A percentile compares a stretch with the other conserved stretches of the same genome.
phyloP scores from a whole-genome alignment of 2,888 invertebrate species.

The Philereme transversata region DNA sequence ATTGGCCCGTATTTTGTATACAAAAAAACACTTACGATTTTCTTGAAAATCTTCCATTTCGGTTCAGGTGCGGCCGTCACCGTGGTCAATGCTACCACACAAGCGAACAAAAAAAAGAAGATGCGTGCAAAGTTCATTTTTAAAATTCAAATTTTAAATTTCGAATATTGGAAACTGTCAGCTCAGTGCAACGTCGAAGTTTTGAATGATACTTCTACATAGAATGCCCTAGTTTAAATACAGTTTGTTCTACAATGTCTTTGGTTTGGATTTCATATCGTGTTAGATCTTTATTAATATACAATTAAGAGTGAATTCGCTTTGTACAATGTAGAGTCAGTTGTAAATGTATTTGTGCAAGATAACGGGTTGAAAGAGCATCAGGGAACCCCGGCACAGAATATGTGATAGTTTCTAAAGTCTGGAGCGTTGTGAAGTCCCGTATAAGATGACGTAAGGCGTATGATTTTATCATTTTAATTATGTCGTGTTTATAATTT shows the following conservation, averaged over 20 bases:
- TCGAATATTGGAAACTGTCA: conserved; percentile 2
- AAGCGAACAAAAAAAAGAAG: conserved; percentile 54
- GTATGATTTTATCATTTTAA: no score
- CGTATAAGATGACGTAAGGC: conserved; percentile 27
- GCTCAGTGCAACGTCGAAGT: background rate
- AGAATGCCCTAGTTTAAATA: conserved; percentile 12
- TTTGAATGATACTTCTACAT: conserved; percentile 20
- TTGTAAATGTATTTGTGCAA: conserved; percentile 8
- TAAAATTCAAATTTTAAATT: conserved; percentile 14
- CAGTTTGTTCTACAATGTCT: conserved; percentile 1
- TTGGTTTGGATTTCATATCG: background rate
- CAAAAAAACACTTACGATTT: conserved; percentile 52
- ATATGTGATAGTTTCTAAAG: conserved; percentile 12
- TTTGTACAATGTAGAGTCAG: background rate
- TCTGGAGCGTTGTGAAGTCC: conserved; percentile 12
- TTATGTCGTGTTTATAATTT: no score
- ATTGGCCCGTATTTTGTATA: no score
- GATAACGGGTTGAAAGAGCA: conserved; percentile 32
- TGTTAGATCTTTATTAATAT: background rate
- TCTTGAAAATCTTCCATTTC: conserved; percentile 58
- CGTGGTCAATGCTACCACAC: conserved; percentile 45
- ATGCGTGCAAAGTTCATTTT: conserved; percentile 57
- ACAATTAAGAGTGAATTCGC: conserved; percentile 7
- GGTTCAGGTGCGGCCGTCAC: conserved; percentile 52
- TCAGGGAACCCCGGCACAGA: conserved; percentile 27